Base-by-base conservation (phyloP, 2,888 invertebrate species). In the Spisula solida region DNA sequence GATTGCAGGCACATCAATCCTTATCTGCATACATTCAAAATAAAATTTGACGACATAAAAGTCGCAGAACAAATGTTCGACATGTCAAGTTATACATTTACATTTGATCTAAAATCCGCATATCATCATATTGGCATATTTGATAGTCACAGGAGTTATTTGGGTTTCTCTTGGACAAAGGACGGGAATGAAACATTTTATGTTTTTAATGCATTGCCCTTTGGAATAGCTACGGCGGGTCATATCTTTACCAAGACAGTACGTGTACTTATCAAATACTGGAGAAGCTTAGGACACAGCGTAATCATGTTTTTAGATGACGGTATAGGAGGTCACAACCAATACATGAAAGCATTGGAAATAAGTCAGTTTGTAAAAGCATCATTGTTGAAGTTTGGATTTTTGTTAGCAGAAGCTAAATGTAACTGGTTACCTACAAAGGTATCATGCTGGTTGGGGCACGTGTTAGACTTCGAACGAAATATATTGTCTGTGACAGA, bases 301-400 rank as follows among this genome's bases (percentile, higher is more conserved):
- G 56, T 92, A 2, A 51, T 92, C 14, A 55, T 90, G 81, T 91
- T 90, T 88, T 79, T 92, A 51, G 91, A 93, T 56, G 92, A 92
- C 34, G 90, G 92, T 16, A 14, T 86, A 20, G 88, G 89, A 6
- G 89, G 89, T 29, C n/a, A n/a, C n/a, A n/a, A 29, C 34, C 18
- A 60, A n/a, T 14, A 60, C 81, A 29, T 93, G 16, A 70, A 92
- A 25, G 92, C 93, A 18, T 82, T 92, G 14, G 89, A 88, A 12
- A 92, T 92, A 82, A 92, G 90, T 29, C 14, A n/a, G n/a, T n/a
- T n/a, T n/a, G n/a, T n/a, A n/a, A n/a, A n/a, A n/a, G n/a, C n/a
- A n/a, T n/a, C n/a, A n/a, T n/a, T n/a, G n/a, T n/a, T n/a, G n/a
- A n/a, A n/a, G 10, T 8, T 92, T 92, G 92, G n/a, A 25, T 34